These are phyloP conservation scores for Antidorcas marsupialis DNA, from an alignment of 2,113 vertebrate genomes.

Conservation along the genomic window DNA sequence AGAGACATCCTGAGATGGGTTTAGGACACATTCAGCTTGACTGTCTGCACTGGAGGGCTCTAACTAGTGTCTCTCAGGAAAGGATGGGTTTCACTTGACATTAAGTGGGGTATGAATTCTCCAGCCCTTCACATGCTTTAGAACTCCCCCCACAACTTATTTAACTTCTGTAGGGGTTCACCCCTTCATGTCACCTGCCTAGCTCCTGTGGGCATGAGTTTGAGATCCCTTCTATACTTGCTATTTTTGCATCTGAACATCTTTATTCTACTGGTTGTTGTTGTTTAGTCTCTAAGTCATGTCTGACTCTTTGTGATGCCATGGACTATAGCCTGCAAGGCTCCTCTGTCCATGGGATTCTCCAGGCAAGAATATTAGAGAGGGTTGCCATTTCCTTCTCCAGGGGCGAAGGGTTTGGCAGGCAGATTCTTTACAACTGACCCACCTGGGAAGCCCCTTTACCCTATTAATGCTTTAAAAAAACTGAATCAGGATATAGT, in stretches of 20 bases:
- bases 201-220: not conserved
- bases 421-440: not conserved
- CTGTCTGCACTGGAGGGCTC: not conserved
- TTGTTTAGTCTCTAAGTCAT: not conserved
- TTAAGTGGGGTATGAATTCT: not conserved
- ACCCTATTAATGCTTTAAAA: not conserved
- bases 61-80: not conserved
- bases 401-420: not conserved
- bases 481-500: not conserved
- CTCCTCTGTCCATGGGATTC: not conserved
- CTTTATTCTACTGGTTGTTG: not conserved
- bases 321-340: not conserved
- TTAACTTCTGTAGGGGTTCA: not conserved
- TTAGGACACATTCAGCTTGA: not conserved
- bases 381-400: not conserved
- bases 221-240: not conserved
- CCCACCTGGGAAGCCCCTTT: not conserved
- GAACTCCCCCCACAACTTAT: not conserved
- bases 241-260: not conserved
- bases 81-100: not conserved
- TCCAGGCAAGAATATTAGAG: not conserved
- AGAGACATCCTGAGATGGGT: not conserved
- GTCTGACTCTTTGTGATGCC: not conserved
- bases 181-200: not conserved
- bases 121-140: not conserved